Base-by-base conservation (phyloP, 1,140 invertebrate species). In the Meloidogyne floridensis region DNA sequence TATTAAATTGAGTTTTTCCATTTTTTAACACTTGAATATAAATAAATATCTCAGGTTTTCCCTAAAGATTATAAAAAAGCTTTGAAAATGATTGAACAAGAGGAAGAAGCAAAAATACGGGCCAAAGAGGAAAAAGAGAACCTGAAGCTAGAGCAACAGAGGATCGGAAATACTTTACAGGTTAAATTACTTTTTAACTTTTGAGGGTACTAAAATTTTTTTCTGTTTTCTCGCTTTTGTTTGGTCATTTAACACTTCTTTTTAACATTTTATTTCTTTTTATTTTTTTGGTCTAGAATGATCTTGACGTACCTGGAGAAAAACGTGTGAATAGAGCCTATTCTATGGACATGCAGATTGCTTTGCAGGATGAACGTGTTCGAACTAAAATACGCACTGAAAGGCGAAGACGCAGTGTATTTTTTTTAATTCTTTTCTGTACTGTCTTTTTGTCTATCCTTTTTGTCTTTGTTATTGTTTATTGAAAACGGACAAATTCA, bases 31-130 rank as follows among this genome's bases (percentile, higher is more conserved):
- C 13, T 59, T 59, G 0, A 15, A 15, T 15, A 59, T 15, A 59
- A 15, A 9, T 59, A 15, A 15, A 15, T 13, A 65, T 65, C 8
- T 59, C 51, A 92, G 91, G 93, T 98, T 77, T 99, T 98, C 92
- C 97, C 97, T 0, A 95, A 95, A 87, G 97, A 99, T 88, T 99
- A 98, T 91, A 95, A 98, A 88, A 92, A 95, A 84, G 97, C 94
- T 7, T 91, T 99, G 5, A 93, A 94, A 84, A 93, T 94, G 88
- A 87, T 94, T 86, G 93, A 93, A 59, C 92, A 93, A 78, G 93
- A 93, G 84, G 76, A 81, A 20, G 85, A 84, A 75, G 85, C 84
- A 47, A 79, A 82, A 65, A 91, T 90, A 69, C 69, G 87, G 0
- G 91, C 91, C 80, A 91, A 72, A 20, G 77, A 90, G 59, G 90